Percentiles rank a stretch among this genome's conserved stretches.
Conservation (phyloP, 2,797 vertebrate species). For the Scolopax bukidnonensis region DNA sequence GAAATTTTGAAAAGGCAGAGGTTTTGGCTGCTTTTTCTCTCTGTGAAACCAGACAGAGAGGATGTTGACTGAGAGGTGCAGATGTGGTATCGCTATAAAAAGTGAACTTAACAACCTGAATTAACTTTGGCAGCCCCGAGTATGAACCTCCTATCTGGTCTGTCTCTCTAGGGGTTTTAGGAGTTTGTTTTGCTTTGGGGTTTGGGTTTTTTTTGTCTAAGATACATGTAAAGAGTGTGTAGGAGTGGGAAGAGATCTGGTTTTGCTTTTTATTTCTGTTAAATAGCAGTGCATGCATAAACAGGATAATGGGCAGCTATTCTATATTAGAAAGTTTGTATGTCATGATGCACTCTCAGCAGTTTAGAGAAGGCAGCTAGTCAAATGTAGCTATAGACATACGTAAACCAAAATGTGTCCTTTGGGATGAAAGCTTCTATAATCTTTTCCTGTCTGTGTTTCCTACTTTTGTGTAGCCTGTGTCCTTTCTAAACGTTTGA, state of each 20-base stretch:
- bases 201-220: not conserved
- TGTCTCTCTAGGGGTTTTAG: not conserved
- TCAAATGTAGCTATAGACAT: not conserved
- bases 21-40: not conserved
- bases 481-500: not conserved
- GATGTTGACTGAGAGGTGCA: not conserved
- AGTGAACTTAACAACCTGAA: not conserved
- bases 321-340: not conserved
- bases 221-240: not conserved
- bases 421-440: not conserved
- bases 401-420: not conserved
- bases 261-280: not conserved
- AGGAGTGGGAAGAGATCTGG: not conserved
- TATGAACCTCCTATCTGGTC: not conserved
- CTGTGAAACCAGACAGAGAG: not conserved
- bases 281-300: not conserved
- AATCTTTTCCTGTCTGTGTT: not conserved
- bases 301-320: not conserved
- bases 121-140: not conserved
- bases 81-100: fast-evolving
- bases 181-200: not conserved
- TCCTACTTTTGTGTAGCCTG: not conserved
- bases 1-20: fast-evolving
- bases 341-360: not conserved
- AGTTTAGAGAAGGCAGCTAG: not conserved